Conservation (phyloP, 2,797 vertebrate genomes). For the Mergus octosetaceus region DNA sequence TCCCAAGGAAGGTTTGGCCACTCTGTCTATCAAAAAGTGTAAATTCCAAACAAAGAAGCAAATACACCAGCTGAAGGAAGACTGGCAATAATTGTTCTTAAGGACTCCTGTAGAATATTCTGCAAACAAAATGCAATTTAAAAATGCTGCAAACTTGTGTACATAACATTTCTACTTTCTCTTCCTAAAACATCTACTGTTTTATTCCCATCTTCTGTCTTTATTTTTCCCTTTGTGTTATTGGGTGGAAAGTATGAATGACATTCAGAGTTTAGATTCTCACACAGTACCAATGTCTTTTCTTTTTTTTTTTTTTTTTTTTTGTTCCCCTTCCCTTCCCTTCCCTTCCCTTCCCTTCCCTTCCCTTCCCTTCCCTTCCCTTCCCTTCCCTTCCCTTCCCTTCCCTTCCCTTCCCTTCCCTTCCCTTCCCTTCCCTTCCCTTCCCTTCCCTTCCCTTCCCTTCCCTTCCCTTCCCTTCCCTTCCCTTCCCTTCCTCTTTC, state of each 20-base stretch:
- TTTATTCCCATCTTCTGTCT: not conserved
- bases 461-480: too few species aligned
- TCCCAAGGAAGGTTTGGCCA: too few species aligned
- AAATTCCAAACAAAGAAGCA: not conserved
- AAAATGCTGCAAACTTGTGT: not conserved
- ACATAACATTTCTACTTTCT: not conserved
- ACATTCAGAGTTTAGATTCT: not conserved
- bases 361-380: too few species aligned
- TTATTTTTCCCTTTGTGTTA: not conserved
- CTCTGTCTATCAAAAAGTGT: not conserved
- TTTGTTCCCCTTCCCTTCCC: too few species aligned
- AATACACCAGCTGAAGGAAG: not conserved
- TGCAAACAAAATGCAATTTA: not conserved
- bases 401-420: too few species aligned
- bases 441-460: too few species aligned
- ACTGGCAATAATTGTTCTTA: not conserved
- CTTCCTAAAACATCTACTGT: not conserved
- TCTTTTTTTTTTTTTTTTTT: not conserved
- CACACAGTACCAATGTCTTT: not conserved
- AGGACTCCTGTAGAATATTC: not conserved
- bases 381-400: too few species aligned
- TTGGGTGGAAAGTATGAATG: not conserved
- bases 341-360: too few species aligned
- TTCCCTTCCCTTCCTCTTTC: not conserved
- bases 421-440: too few species aligned